Evolutionary conservation across 2,113 vertebrate genomes (phyloP).

Genomic region (Carettochelys insculpta): DNA sequence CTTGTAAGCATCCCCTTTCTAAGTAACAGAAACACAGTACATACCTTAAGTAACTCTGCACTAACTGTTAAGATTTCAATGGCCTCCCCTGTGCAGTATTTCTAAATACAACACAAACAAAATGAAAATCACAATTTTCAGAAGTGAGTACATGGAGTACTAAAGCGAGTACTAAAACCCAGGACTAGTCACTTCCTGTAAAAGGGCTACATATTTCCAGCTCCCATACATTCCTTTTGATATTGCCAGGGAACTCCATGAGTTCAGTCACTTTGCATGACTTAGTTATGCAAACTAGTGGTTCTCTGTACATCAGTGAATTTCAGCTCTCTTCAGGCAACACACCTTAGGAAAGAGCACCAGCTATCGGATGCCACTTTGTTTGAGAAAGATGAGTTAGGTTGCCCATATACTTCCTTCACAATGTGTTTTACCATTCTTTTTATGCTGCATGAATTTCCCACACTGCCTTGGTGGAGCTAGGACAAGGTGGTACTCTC

Average conservation of each 20-base stretch:
- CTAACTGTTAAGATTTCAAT: not conserved
- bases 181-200: not conserved
- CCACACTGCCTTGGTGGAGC: too few species aligned
- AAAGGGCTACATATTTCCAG: not conserved
- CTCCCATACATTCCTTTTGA: accelerated
- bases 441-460: not conserved
- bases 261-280: not conserved
- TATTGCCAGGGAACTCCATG: not conserved
- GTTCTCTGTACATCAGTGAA: not conserved
- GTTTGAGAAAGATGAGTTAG: not conserved
- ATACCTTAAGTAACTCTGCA: not conserved
- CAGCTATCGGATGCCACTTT: not conserved
- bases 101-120: accelerated
- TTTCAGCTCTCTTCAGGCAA: not conserved
- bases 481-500: too few species aligned
- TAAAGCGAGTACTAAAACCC: not conserved
- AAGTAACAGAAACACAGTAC: not conserved
- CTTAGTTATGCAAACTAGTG: accelerated
- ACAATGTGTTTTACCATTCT: not conserved
- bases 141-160: not conserved
- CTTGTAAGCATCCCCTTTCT: not conserved
- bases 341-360: not conserved
- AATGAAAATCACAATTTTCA: not conserved
- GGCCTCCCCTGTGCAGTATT: not conserved
- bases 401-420: not conserved